Evolutionary conservation across 2,888 invertebrate genomes (phyloP).

Genomic region (Cristatella mucedo): DNA sequence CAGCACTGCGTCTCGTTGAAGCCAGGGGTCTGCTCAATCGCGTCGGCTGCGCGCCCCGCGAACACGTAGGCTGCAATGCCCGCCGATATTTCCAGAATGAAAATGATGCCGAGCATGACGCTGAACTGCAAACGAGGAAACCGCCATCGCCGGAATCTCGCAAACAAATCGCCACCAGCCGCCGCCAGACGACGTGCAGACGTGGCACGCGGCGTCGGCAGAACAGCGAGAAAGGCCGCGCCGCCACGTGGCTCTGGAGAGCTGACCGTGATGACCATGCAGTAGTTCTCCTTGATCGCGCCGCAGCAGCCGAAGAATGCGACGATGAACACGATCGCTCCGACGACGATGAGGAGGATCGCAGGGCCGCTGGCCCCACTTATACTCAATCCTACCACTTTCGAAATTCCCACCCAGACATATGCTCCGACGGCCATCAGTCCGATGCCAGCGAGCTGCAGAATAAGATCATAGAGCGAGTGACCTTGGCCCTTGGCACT

Average conservation of each 20-base stretch:
- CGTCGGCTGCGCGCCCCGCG: too few species aligned
- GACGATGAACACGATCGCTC: constrained; percentile 70
- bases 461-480: too few species aligned
- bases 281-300: constrained; percentile 82
- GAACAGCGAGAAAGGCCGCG: too few species aligned
- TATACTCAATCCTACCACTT: constrained; percentile 60
- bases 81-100: constrained; percentile 62
- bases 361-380: constrained; percentile 69
- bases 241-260: too few species aligned
- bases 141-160: too few species aligned
- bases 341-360: constrained; percentile 68
- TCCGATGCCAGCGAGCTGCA: constrained; percentile 71
- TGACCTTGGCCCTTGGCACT: too few species aligned
- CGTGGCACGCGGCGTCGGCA: too few species aligned
- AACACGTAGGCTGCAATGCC: constrained; percentile 63
- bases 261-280: constrained; percentile 82
- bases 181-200: too few species aligned
- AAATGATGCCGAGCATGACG: constrained; percentile 57
- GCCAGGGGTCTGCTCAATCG: too few species aligned
- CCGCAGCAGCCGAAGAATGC: constrained; percentile 95
- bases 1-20: too few species aligned
- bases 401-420: constrained; percentile 49
- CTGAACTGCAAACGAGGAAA: constrained; percentile 49
- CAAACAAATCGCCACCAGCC: too few species aligned
- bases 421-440: constrained; percentile 70